A percentile compares a stretch with the other conserved stretches of the same genome.
phyloP scores from a whole-genome alignment of 2,888 invertebrate genomes.

The Xylota segnis region DNA sequence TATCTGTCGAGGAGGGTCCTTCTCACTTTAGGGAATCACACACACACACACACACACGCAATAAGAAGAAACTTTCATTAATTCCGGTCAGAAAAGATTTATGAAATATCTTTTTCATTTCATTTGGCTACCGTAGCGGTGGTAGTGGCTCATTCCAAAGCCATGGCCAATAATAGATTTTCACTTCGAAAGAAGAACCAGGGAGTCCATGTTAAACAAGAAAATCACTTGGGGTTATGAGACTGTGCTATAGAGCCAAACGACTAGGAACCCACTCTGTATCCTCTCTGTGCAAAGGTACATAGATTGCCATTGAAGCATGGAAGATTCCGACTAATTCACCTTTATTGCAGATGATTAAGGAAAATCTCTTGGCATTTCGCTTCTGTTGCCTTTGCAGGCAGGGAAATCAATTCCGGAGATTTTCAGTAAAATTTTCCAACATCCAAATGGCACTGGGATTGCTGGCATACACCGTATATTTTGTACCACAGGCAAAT shows the following conservation, averaged over 20 bases:
- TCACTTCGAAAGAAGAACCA: background rate
- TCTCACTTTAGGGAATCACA: slow-evolving; percentile 31
- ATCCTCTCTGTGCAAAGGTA: background rate
- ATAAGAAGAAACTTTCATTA: slow-evolving; percentile 29
- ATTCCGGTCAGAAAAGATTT: slow-evolving; percentile 46
- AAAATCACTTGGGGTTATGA: slow-evolving; percentile 35
- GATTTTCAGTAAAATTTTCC: slow-evolving; percentile 9
- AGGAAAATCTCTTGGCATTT: slow-evolving; percentile 44
- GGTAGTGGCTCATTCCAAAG: background rate
- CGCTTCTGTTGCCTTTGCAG: slow-evolving; percentile 21
- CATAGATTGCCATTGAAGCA: slow-evolving; percentile 4
- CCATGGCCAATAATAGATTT: slow-evolving; percentile 1
- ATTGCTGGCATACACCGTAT: background rate
- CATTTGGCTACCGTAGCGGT: slow-evolving; percentile 16
- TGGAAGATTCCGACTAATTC: slow-evolving; percentile 48
- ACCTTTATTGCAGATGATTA: slow-evolving; percentile 62
- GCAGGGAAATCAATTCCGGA: slow-evolving; percentile 48
- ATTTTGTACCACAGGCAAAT: slow-evolving; percentile 14
- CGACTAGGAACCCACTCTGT: background rate
- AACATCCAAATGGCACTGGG: background rate
- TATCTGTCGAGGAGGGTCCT: background rate
- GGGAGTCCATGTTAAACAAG: slow-evolving; percentile 17
- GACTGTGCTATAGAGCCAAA: background rate
- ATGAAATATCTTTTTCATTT: slow-evolving; percentile 55
- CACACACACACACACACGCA: slow-evolving; percentile 6